Base-by-base conservation (phyloP, 92 coral and sea anemone species). In the Actinostola sp. region DNA sequence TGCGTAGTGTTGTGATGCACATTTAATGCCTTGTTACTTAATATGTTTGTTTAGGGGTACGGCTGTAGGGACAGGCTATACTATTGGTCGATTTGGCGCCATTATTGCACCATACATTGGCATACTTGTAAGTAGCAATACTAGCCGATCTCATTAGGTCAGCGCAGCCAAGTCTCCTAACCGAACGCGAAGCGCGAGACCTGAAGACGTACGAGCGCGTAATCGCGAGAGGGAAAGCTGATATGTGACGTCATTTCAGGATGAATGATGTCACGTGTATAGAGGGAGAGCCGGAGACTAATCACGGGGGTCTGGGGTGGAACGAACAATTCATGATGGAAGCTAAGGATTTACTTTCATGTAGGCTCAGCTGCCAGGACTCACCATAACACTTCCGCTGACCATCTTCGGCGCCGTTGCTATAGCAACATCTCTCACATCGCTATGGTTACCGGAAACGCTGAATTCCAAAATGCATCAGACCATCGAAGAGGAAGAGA, bases 11-110 rank as follows among this genome's bases (percentile, higher is more conserved):
- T n/a, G n/a, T n/a, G n/a, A n/a, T n/a, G n/a, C n/a, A n/a, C n/a
- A n/a, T n/a, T n/a, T n/a, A n/a, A n/a, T n/a, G n/a, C n/a, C n/a
- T n/a, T 39, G 45, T 39, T 7, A 7, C 14, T 39, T 39, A 7
- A 39, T 39, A 14, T 39, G 45, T 39, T 39, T 52, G 5, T 19
- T 10, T 32, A 75, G 81, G 57, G 41, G 72, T n/a, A 75, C 81
- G 33, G 81, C 81, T 2, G 36, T 64, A 27, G 81, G 81, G 9
- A 64, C 81, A 33, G 72, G 81, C 1, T 75, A 75, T 30, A 75
- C 81, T 7, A 39, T 75, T 50, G 81, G 81, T 36, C 71, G 81
- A 7, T 17, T 52, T 34, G 81, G 81, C 15, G 81, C 64, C 21
- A 52, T 64, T 32, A 51, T 75, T 1, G 62, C 81, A 2, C 81